Conservation (phyloP, 2,113 vertebrate genomes). For the Rhinopomastus cyanomelas region DNA sequence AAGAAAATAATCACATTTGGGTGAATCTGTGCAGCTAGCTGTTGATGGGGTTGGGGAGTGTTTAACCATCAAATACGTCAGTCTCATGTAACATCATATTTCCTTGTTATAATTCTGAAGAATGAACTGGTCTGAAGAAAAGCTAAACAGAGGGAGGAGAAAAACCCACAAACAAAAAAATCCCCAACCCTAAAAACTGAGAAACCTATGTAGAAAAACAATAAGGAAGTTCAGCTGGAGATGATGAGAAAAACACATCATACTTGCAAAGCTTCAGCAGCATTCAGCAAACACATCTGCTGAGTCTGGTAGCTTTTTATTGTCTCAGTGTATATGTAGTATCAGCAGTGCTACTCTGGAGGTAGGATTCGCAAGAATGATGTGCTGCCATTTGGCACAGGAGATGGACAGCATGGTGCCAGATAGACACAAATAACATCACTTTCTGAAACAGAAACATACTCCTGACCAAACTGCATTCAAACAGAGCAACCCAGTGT, state of each 20-base stretch:
- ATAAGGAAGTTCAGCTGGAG: not conserved
- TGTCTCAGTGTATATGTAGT: not conserved
- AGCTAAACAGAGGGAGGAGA: not conserved
- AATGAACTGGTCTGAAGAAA: not conserved
- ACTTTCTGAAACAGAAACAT: not conserved
- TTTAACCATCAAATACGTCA: not conserved
- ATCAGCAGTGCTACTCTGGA: not conserved
- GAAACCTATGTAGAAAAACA: not conserved
- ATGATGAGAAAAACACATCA: not conserved
- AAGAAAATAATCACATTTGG: not conserved
- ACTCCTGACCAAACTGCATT: not conserved
- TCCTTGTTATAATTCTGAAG: not conserved
- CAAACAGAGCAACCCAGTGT: not conserved
- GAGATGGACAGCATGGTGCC: not conserved
- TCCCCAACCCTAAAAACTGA: not conserved
- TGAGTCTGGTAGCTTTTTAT: not conserved
- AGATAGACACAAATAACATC: not conserved
- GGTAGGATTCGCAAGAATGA: not conserved
- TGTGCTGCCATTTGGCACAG: not conserved
- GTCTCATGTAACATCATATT: not conserved
- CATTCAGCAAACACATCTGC: not conserved
- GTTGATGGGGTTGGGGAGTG: not conserved
- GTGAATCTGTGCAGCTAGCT: not conserved
- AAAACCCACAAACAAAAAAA: too few species aligned
- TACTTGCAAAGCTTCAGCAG: not conserved